Base-by-base conservation (phyloP, 1,140 invertebrate species). In the Cotesia vestalis region DNA sequence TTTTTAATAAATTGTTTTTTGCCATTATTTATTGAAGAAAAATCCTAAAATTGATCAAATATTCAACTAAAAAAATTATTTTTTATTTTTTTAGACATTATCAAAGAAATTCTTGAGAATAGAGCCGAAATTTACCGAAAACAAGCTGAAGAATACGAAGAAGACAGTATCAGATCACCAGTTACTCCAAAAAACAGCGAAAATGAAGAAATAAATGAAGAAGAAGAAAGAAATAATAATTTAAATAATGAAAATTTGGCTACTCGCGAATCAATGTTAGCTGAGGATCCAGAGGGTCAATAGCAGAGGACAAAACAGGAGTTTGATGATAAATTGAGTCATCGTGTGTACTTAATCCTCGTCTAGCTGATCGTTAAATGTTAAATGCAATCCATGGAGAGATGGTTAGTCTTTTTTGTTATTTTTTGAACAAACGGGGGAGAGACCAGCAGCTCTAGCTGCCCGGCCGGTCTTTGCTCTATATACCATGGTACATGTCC, bases 71-170 rank as follows among this genome's bases (percentile, higher is more conserved):
- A 27, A 27, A 27, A 27, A 27, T 27, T 27, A 27, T 27, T 53
- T 12, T 40, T 68, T 68, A 74, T 76, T 67, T 66, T 70, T 36
- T 14, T 81, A 90, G 93, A 93, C 78, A 93, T 94, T 12, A 91
- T 94, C 8, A 88, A 89, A 75, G 92, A 93, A 78, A 93, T 94
- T 70, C 86, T 94, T 75, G 91, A 92, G 78, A 91, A 91, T 66
- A 88, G 92, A 64, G 91, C 91, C 0, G 89, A 91, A 75, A 87
- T 90, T 52, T 91, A 91, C 72, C 79, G 77, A 62, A 84, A 85
- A 40, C 78, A 90, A 34, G 84, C 87, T 20, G 86, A 84, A 66
- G 84, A 87, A 51, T 82, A 81, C 46, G 82, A 83, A 20, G 67
- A 66, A 60, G 67, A 71, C 1, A 81, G 75, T 64, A 80, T 73